Percentiles rank a stretch among this genome's conserved stretches.
Evolutionary conservation across 2,888 invertebrate genomes (phyloP).

Genomic region (Troglohyphantes excavatus): DNA sequence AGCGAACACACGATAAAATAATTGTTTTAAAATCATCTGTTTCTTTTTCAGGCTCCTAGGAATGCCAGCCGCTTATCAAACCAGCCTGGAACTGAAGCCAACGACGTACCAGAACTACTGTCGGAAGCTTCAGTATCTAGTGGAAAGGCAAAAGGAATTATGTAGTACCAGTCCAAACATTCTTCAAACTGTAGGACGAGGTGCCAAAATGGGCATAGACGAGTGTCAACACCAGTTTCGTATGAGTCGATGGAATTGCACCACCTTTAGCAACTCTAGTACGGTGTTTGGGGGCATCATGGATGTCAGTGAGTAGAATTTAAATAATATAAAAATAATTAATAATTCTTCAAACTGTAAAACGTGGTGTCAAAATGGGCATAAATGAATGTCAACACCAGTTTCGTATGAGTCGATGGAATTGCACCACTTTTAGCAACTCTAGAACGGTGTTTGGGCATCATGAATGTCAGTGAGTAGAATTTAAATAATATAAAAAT

Average conservation of each 20-base stretch:
- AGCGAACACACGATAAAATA: too few species aligned
- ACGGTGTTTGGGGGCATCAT: slow-evolving; percentile 93
- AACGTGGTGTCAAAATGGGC: slow-evolving; percentile 91
- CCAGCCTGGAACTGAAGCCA: slow-evolving; percentile 82
- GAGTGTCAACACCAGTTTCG: slow-evolving; percentile 95
- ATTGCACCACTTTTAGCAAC: slow-evolving; percentile 85
- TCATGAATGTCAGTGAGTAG: slow-evolving; percentile 91
- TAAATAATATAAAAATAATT: too few species aligned
- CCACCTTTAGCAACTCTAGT: slow-evolving; percentile 86
- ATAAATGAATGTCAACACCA: slow-evolving; percentile 95
- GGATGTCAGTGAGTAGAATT: slow-evolving; percentile 91
- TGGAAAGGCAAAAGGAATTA: slow-evolving; percentile 87
- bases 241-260: slow-evolving; percentile 85
- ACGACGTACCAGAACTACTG: slow-evolving; percentile 87
- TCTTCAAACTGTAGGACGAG: slow-evolving; percentile 90
- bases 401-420: slow-evolving; percentile 88
- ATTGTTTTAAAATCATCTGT: background rate
- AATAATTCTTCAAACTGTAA: slow-evolving; percentile 90
- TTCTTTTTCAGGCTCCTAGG: slow-evolving; percentile 84
- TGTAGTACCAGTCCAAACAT: slow-evolving; percentile 89
- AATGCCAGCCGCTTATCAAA: slow-evolving; percentile 83
- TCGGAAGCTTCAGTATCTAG: slow-evolving; percentile 87
- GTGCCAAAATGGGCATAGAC: slow-evolving; percentile 92
- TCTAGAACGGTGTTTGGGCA: slow-evolving; percentile 91
- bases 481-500: too few species aligned